A percentile compares a stretch with the other conserved stretches of the same genome.
Evolutionary conservation across 2,113 vertebrate species (phyloP).

Genomic region (Lathamus discolor): DNA sequence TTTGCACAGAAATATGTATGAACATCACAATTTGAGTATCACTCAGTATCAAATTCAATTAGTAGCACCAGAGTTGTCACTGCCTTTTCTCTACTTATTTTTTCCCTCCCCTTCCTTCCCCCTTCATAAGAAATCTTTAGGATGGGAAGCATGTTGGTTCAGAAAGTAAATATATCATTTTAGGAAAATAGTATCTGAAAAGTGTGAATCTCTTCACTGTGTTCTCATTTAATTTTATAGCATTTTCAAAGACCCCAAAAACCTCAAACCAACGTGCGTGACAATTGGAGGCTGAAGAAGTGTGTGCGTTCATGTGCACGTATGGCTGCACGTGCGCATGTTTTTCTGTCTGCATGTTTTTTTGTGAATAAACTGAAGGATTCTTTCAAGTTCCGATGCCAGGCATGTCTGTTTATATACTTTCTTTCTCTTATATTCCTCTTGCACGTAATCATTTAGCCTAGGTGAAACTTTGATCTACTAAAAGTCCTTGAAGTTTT

Average conservation of each 20-base stretch:
- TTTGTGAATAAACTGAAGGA: background rate
- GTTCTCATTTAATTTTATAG: background rate
- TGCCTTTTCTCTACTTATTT: background rate
- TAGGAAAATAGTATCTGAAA: background rate
- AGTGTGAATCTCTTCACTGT: background rate
- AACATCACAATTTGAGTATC: background rate
- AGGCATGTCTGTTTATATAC: background rate
- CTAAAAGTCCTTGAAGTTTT: background rate
- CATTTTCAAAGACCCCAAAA: background rate
- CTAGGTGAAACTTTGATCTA: background rate
- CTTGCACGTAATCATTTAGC: background rate
- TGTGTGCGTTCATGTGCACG: rapidly evolving
- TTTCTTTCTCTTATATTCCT: background rate
- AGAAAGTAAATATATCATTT: background rate
- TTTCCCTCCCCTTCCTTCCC: background rate
- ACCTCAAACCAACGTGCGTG: background rate
- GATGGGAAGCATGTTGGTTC: background rate
- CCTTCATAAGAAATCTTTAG: background rate
- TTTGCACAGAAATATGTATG: background rate
- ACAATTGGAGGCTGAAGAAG: background rate
- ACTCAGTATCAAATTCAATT: background rate
- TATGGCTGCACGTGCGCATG: rapidly evolving
- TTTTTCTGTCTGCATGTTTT: background rate
- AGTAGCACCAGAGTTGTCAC: background rate
- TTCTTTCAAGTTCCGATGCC: background rate